Base-by-base conservation (phyloP, 2,888 invertebrate genomes). In the Scaptomyza caliginosa region DNA sequence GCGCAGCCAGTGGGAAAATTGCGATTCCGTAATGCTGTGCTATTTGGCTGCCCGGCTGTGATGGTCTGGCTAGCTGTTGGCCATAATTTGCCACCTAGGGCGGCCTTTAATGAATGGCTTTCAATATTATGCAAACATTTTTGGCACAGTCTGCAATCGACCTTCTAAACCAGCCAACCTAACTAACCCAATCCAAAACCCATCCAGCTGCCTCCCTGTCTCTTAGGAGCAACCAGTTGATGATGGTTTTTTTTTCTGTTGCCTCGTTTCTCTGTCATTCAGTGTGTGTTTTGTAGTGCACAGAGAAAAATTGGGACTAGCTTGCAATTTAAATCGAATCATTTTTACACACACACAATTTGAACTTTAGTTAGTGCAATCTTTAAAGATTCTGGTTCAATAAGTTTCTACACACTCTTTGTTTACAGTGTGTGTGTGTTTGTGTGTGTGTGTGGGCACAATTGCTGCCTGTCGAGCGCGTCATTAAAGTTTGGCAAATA, bases 401-500 rank as follows among this genome's bases (percentile, higher is more conserved):
- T n/a, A n/a, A n/a, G n/a, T n/a, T n/a, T n/a, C n/a, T n/a, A n/a
- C n/a, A n/a, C 6, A 13, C 43, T n/a, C 26, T 6, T 4, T 28
- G 43, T 28, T 24, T 26, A 6, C 16, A 16, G 2, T 7, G 34
- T 28, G 21, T 26, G 40, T 38, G 49, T 7, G 36, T 40, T 19
- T 11, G 28, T 49, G 32, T 51, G 45, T 26, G 45, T 28, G 28
- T 45, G 8, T 45, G n/a, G 2, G 13, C 34, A 55, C 49, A 57
- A 48, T 36, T 52, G 49, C 45, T 54, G 58, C 46, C 59, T 70
- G 51, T 52, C 67, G 60, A 68, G 57, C 75, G 77, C 79, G 60
- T 82, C 83, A 81, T 81, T 81, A 84, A 68, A 68, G 85, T 77
- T 79, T 13, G 63, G 63, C 81, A 81, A 85, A 85, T 75, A 86